A percentile compares a stretch with the other conserved stretches of the same genome.
phyloP scores from a whole-genome alignment of 2,888 invertebrate species.

The Esperia sulphurella region DNA sequence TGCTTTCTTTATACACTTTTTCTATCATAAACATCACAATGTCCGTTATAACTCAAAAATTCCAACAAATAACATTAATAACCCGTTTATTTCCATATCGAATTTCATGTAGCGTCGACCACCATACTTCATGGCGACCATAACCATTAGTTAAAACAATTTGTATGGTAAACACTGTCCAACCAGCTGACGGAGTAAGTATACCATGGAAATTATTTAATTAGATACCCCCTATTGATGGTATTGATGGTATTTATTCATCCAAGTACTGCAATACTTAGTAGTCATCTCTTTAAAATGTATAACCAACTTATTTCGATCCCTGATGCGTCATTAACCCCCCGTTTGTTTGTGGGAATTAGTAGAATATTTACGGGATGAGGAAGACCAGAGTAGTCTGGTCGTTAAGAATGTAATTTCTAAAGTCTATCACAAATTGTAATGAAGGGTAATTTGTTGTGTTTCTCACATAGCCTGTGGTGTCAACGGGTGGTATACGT shows the following conservation, averaged over 20 bases:
- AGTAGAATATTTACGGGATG: background rate
- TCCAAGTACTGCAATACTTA: slow-evolving; percentile 3
- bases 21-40: slow-evolving; percentile 5
- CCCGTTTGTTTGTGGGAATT: background rate
- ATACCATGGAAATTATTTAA: slow-evolving; percentile 16
- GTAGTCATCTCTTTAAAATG: background rate
- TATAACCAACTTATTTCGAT: background rate
- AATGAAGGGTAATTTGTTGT: slow-evolving; percentile 48
- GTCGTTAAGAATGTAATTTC: slow-evolving; percentile 12
- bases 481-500: slow-evolving; percentile 29
- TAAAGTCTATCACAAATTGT: slow-evolving; percentile 27
- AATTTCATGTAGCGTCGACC: slow-evolving; percentile 41
- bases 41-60: slow-evolving; percentile 23
- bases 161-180: slow-evolving; percentile 45
- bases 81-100: slow-evolving; percentile 42
- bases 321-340: background rate
- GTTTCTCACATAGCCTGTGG: slow-evolving; percentile 43
- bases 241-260: slow-evolving; percentile 19
- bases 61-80: slow-evolving; percentile 31
- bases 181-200: slow-evolving; percentile 11
- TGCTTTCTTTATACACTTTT: background rate
- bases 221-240: slow-evolving; percentile 15
- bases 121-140: slow-evolving; percentile 37
- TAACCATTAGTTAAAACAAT: slow-evolving; percentile 46
- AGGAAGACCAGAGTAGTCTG: slow-evolving; percentile 19